A percentile compares a stretch with the other conserved stretches of the same genome.
phyloP scores from a whole-genome alignment of 2,797 vertebrate species.

The Enteromius mattozi region DNA sequence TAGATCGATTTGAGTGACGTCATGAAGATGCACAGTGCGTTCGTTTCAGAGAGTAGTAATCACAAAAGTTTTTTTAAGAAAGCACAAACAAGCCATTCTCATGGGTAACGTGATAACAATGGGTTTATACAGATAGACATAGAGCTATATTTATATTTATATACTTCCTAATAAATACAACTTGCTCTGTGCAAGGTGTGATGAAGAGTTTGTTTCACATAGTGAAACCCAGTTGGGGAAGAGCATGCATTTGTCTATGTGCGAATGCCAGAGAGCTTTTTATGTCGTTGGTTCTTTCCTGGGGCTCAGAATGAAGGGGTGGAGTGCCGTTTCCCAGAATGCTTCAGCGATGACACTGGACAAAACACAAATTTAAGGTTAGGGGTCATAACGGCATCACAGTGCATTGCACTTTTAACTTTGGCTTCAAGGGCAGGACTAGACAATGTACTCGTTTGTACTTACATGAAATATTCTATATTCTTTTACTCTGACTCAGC shows the following conservation, averaged over 20 bases:
- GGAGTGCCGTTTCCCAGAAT: constrained; percentile 75
- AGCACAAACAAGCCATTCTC: constrained; percentile 73
- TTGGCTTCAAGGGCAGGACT: constrained; percentile 14
- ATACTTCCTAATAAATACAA: constrained; percentile 78
- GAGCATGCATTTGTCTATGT: constrained; percentile 83
- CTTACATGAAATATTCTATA: constrained; percentile 62
- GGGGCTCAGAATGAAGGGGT: constrained; percentile 68
- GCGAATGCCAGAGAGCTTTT: constrained; percentile 71
- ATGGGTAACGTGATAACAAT: constrained; percentile 73
- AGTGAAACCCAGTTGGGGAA: constrained; percentile 79
- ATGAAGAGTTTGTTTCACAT: constrained; percentile 76
- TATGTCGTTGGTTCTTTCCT: constrained; percentile 68
- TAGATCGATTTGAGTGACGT: constrained; percentile 40
- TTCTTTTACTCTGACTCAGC: constrained; percentile 68
- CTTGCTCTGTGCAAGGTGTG: constrained; percentile 76
- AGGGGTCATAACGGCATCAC: neutral
- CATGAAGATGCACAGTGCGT: constrained; percentile 68
- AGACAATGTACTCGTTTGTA: constrained; percentile 41
- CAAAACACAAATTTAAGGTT: constrained; percentile 49
- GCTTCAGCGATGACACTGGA: constrained; percentile 68
- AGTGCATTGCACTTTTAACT: constrained; percentile 21
- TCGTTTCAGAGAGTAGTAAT: constrained; percentile 61
- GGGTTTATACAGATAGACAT: constrained; percentile 77
- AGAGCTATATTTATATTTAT: constrained; percentile 62
- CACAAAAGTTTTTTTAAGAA: constrained; percentile 43